Conservation (phyloP, 1,140 invertebrate genomes). For the Euborellia annulipes region DNA sequence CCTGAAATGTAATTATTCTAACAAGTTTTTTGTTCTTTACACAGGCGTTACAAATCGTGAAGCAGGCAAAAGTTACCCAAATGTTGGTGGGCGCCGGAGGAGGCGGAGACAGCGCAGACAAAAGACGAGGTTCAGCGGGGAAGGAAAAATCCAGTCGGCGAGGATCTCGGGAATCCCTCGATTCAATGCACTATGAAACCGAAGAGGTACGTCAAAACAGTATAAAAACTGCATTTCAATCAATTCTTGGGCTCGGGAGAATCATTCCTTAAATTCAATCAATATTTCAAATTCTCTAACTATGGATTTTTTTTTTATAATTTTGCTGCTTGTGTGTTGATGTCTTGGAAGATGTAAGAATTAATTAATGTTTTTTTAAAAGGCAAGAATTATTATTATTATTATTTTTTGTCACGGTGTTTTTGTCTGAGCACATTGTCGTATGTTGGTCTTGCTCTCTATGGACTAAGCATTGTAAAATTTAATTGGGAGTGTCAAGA, state of each 20-base stretch:
- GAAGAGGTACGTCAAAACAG: constrained; percentile 38
- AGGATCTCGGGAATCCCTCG: constrained; percentile 43
- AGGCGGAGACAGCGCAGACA: constrained; percentile 23
- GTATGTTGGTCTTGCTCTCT: constrained; percentile 10
- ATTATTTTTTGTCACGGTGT: constrained; percentile 1
- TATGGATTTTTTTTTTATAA: constrained; percentile 8
- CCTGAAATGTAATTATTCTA: constrained; percentile 11
- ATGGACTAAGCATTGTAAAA: neutral
- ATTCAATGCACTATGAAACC: constrained; percentile 39
- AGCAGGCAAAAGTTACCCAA: constrained; percentile 69
- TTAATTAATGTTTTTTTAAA: too few species aligned
- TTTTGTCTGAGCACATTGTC: constrained; percentile 6
- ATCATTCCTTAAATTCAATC: neutral
- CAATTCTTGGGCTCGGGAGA: neutral
- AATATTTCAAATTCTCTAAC: constrained; percentile 1
- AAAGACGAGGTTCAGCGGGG: constrained; percentile 27
- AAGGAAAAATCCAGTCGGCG: constrained; percentile 28
- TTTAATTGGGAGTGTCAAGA: constrained; percentile 1
- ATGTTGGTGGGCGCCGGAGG: constrained; percentile 35
- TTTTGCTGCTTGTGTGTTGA: neutral
- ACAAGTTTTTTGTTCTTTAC: constrained; percentile 14
- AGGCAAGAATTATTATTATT: constrained; percentile 2
- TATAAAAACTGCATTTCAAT: constrained; percentile 3
- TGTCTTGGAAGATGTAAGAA: neutral
- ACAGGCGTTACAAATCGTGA: constrained; percentile 75